Evolutionary conservation across 2,113 vertebrate species (phyloP), one percentile per base, ranked within the genome.

Genomic region (Pelobates fuscus): DNA sequence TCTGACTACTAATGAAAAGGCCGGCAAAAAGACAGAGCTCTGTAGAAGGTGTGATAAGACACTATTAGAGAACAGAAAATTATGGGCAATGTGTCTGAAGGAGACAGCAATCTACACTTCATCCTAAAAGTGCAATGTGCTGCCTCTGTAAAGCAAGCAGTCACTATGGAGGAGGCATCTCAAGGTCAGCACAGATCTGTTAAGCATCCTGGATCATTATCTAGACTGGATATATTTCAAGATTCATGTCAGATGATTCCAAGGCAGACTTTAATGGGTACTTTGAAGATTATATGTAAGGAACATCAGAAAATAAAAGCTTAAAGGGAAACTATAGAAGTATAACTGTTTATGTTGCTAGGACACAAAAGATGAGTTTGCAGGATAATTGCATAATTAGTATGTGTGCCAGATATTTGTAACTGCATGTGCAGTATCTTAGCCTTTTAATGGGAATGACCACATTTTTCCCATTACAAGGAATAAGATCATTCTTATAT

Each of bases 161-260:
- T 71, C 44, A 46, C 17, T 25, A 60, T 59, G 23, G 18, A 49
- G 18, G 24, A 61, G 32, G 43, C 37, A 49, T 21, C 3, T 71
- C 57, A 71, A 71, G 69, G 69, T 71, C 57, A 71, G 17, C 14
- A n/a, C 10, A 10, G 15, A 60, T 60, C 55, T 44, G 32, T 26
- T 60, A 49, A 61, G 44, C 20, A 30, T 61, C 25, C 24, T 15
- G 44, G 57, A 61, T 49, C 57, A 29, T 71, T 59, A 70, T 70
- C 67, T 70, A 25, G 1, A 30, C 55, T 70, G 68, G 30, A 70
- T 70, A 43, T 18, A 70, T 58, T 58, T 70, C 55, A 70, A 43
- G 41, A 61, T 27, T 46, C 37, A 18, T 26, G 67, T 70, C 54
- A 70, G 32, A 69, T 58, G 68, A 60, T 27, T 46, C 41, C 26